Conservation (phyloP, 2,113 vertebrate genomes). For the Indicator indicator region DNA sequence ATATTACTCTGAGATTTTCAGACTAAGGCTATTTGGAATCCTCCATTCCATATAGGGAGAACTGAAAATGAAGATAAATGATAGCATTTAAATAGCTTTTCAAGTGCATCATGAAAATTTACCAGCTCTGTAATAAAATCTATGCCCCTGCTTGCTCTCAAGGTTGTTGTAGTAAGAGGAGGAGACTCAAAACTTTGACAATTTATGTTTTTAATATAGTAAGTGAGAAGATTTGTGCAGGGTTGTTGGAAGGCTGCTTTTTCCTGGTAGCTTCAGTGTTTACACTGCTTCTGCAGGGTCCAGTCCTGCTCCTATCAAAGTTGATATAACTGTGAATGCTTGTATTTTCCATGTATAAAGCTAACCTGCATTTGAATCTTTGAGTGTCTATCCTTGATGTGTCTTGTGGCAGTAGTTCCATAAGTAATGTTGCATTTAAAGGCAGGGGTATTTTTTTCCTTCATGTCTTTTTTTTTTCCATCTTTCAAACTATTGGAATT, state of each 20-base stretch:
- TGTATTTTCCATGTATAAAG: not conserved
- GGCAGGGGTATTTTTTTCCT: not conserved
- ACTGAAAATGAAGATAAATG: constrained; percentile 73
- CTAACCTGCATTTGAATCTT: not conserved
- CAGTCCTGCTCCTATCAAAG: not conserved
- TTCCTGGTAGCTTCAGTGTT: not conserved
- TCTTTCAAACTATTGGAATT: not conserved
- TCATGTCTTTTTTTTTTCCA: not conserved
- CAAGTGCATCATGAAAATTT: constrained; percentile 26
- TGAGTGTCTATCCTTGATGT: not conserved
- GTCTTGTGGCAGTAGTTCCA: not conserved
- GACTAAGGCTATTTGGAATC: constrained; percentile 66
- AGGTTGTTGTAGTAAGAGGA: not conserved
- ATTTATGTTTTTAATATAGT: constrained; percentile 18
- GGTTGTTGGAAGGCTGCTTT: not conserved
- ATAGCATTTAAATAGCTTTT: constrained; percentile 49
- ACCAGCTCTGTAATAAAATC: not conserved
- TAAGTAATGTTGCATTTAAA: not conserved
- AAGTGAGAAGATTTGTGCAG: constrained; percentile 2
- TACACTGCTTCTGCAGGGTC: not conserved
- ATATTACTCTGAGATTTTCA: constrained; percentile 47
- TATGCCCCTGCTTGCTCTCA: not conserved
- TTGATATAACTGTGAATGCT: not conserved
- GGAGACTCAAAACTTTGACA: not conserved
- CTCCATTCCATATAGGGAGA: constrained; percentile 53